Evolutionary conservation across 2,113 vertebrate genomes (phyloP).

Genomic region (Ailuropoda melanoleuca): DNA sequence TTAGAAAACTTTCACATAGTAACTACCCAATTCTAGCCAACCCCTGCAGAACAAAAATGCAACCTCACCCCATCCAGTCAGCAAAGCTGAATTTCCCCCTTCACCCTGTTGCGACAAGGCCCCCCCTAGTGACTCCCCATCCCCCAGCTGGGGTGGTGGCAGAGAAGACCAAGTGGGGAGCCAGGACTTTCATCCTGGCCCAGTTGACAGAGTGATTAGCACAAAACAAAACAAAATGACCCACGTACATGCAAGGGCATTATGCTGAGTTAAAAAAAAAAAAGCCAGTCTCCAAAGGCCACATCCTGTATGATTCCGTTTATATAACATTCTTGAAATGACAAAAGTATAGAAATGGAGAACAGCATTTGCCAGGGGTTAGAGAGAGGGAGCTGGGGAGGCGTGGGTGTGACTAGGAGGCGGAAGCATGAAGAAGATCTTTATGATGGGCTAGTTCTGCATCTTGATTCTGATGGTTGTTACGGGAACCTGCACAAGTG

Average conservation of each 20-base stretch:
- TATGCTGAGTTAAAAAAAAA: background rate
- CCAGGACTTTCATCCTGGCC: background rate
- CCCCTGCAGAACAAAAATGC: background rate
- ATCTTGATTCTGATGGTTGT: background rate
- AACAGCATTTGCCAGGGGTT: background rate
- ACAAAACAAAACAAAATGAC: background rate
- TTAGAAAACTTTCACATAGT: background rate
- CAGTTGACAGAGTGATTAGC: background rate
- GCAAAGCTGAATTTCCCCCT: background rate
- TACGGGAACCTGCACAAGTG: background rate
- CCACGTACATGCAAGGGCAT: background rate
- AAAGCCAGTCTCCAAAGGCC: background rate
- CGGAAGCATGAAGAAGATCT: background rate
- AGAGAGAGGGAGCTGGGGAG: background rate
- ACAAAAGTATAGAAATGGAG: constrained; percentile 8
- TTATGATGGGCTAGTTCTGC: background rate
- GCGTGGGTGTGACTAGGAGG: background rate
- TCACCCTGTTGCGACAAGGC: background rate
- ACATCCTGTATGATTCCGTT: background rate
- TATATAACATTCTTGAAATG: constrained; percentile 12
- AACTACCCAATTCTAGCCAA: background rate
- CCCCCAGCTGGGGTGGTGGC: background rate
- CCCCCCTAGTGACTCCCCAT: too few relatives aligned
- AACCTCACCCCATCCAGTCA: background rate
- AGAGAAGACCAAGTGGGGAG: background rate